Evolutionary conservation across 2,888 invertebrate genomes (phyloP).

Genomic region (Phortica okadai): DNA sequence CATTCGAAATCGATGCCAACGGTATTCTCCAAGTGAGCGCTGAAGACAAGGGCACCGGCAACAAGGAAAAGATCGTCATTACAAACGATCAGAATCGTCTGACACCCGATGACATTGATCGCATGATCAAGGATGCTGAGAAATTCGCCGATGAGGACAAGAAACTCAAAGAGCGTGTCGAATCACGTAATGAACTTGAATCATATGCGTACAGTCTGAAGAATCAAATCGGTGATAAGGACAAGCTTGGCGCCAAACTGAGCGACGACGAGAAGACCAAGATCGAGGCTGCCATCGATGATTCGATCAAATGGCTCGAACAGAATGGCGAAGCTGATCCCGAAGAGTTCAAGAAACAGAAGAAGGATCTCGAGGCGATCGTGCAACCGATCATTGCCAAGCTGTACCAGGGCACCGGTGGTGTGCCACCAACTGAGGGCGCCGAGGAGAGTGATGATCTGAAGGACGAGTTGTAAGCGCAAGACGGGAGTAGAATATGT

Average conservation of each 20-base stretch:
- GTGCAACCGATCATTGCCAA: conserved; percentile 99
- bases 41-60: conserved; percentile 99
- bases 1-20: conserved; percentile 96
- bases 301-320: conserved; percentile 98
- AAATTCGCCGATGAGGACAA: conserved; percentile 99
- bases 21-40: conserved; percentile 97
- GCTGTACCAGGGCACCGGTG: conserved; percentile 92
- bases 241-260: conserved; percentile 94
- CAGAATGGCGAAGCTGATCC: conserved; percentile 94
- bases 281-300: conserved; percentile 97
- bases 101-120: conserved; percentile 98
- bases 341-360: conserved; percentile 95
- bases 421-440: conserved; percentile 84
- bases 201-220: conserved; percentile 98
- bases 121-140: conserved; percentile 99
- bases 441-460: conserved; percentile 84
- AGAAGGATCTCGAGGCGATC: conserved; percentile 95
- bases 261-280: conserved; percentile 94
- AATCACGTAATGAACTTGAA: conserved; percentile 97
- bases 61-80: conserved; percentile 98
- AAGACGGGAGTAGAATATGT: neutral
- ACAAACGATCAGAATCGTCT: conserved; percentile 98
- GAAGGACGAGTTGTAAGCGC: conserved; percentile 88
- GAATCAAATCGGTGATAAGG: conserved; percentile 97
- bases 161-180: conserved; percentile 95